Base-by-base conservation (phyloP, 2,888 invertebrate genomes). In the Meliscaeva auricollis region DNA sequence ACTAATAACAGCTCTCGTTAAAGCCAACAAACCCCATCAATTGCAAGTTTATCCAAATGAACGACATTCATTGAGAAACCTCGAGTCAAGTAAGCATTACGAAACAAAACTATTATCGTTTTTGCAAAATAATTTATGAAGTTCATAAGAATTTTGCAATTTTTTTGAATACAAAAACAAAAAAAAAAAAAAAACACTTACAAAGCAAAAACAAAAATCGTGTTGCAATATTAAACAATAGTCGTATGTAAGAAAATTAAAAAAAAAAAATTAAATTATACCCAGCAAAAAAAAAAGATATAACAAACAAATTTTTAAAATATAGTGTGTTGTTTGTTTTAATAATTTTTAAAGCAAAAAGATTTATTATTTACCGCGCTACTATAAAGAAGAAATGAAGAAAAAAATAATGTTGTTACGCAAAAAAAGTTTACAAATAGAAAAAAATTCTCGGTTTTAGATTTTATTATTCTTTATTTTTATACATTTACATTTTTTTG, bases 11-110 rank as follows among this genome's bases (percentile, higher is more conserved):
- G 96, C 96, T 76, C 94, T 99, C 83, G 96, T 99, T 74, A 95
- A 96, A 88, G 96, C 96, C n/a, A 98, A 98, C 87, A 99, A 99
- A 92, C 99, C 99, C 0, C 98, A 99, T 91, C 95, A 98, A 89
- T 92, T 98, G 83, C 96, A 99, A 95, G 95, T 99, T 20, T 99
- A 99, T 91, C 99, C 99, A 0, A 97, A 97, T 87, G 99, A 99
- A 91, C 94, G 99, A 87, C 99, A 99, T 91, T 99, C 99, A 15
- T 94, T 99, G 22, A 94, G 99, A 77, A 97, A 97, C 89, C 94
- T 98, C 90, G 98, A 98, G 92, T 97, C 98, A 38, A 98, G 97
- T 89, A 98, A 98, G 92, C 99, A 99, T 92, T 98, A 98, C 92
- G 99, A 99, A 93, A 98, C 98, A 7, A 97, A 97, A 64, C 93